Base-by-base conservation (phyloP, 92 coral and sea anemone species). In the Nematostella vectensis region DNA sequence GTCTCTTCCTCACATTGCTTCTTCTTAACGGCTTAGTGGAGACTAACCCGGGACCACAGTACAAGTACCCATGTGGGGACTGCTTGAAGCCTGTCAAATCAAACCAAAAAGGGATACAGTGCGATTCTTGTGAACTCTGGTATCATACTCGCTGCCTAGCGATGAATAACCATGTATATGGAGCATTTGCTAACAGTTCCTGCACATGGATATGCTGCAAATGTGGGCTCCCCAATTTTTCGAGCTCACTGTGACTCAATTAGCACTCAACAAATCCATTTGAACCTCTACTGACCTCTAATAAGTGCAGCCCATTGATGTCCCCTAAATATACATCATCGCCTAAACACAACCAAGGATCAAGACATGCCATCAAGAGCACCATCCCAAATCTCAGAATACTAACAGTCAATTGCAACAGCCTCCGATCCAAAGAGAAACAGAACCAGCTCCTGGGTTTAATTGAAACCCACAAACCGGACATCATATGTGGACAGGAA, bases 81-180 rank as follows among this genome's bases (percentile, higher is more conserved):
- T 68, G 82, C 61, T 49, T 38, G 27, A 75, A 75, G 48, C 70
- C 82, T 13, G 82, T 75, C 4, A 75, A 68, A 55, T 18, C 25
- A 17, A 68, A 59, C 26, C 76, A 69, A 37, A 50, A 59, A 29
- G 76, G 67, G 27, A 33, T 69, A 1, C 76, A 59, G 25, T 69
- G 76, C 47, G 68, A 69, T 42, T 15, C 15, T 29, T 59, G 76
- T 47, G 68, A 59, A 29, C n/a, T 44, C 3, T 69, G 76, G 68
- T 59, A 37, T 29, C 76, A 69, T 45, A 50, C 56, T 17, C 27
- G 37, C 13, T 73, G 80, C 27, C 48, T 36, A 24, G 19, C 47
- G 20, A 63, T 72, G 27, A 31, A 39, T 16, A 43, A 63, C 29
- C 49, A 57, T 23, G 36, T 18, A 16, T 73, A 73, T 56, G 15